Percentiles rank a stretch among this genome's conserved stretches.
Conservation (phyloP, 1,140 invertebrate species). For the Zaprionus capensis region DNA sequence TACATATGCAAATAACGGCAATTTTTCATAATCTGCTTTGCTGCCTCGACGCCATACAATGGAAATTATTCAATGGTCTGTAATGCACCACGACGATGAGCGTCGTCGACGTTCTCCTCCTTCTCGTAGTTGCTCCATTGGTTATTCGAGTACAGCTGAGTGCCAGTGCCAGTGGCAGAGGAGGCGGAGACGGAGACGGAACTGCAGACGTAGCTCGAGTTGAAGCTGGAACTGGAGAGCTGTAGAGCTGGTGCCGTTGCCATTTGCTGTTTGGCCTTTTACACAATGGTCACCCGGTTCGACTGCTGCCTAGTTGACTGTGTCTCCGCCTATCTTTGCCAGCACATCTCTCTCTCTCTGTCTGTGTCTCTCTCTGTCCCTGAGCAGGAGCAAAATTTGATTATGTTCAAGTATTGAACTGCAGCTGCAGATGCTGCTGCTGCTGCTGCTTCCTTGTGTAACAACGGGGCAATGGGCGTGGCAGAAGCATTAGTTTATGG, state of each 20-base stretch:
- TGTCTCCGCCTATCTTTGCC: constrained; percentile 67
- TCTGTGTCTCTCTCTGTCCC: constrained; percentile 10
- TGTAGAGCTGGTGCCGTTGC: constrained; percentile 14
- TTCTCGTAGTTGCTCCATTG: constrained; percentile 72
- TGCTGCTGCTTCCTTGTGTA: constrained; percentile 4
- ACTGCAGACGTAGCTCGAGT: neutral
- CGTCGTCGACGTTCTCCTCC: constrained; percentile 21
- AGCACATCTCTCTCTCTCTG: constrained; percentile 51
- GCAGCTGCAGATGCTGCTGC: constrained; percentile 47
- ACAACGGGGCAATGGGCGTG: constrained; percentile 10
- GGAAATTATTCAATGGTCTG: constrained; percentile 84
- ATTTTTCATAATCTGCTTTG: constrained; percentile 84
- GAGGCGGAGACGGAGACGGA: neutral
- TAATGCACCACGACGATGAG: constrained; percentile 69
- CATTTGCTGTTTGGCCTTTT: constrained; percentile 50
- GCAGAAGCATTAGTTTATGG: constrained; percentile 78
- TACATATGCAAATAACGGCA: constrained; percentile 84
- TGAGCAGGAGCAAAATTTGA: constrained; percentile 67
- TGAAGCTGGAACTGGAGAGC: neutral
- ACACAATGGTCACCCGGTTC: constrained; percentile 74
- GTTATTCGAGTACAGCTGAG: constrained; percentile 66
- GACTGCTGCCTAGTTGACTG: constrained; percentile 78
- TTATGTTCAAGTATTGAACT: constrained; percentile 82
- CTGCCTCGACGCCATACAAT: constrained; percentile 62
- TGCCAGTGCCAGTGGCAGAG: constrained; percentile 32